Percentiles rank a stretch among this genome's conserved stretches.
These are phyloP conservation scores for Microcebus lehilahytsara DNA, from an alignment of 2,113 vertebrate genomes.

Conservation along the genomic window DNA sequence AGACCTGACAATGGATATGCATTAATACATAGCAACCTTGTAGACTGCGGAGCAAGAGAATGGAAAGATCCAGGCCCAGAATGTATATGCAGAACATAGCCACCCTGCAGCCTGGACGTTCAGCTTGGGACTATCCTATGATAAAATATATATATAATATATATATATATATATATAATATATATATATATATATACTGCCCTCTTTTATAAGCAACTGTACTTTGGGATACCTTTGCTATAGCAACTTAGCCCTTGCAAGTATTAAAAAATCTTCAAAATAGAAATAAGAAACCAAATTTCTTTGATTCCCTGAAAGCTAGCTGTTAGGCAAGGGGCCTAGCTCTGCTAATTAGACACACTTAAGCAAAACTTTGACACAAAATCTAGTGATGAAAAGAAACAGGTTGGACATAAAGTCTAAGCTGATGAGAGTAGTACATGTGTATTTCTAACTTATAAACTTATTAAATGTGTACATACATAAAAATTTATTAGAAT, in stretches of 20 bases:
- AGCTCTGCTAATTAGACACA: not conserved
- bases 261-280: not conserved
- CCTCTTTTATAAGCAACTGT: not conserved
- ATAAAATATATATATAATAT: not conserved
- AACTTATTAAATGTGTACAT: not conserved
- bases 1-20: not conserved
- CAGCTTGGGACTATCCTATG: too few relatives aligned
- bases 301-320: not conserved
- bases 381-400: not conserved
- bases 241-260: too few relatives aligned
- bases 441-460: not conserved
- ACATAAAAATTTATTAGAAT: not conserved
- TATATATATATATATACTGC: rapidly evolving
- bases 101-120: not conserved
- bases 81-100: not conserved
- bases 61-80: not conserved
- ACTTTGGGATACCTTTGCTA: not conserved
- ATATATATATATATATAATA: too few relatives aligned
- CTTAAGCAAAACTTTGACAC: not conserved
- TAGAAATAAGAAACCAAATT: not conserved
- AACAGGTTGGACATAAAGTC: not conserved
- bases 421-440: not conserved
- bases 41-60: not conserved
- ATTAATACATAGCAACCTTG: not conserved
- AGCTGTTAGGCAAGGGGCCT: not conserved